Conservation (phyloP, 2,888 invertebrate species). For the Hypercompe scribonia region DNA sequence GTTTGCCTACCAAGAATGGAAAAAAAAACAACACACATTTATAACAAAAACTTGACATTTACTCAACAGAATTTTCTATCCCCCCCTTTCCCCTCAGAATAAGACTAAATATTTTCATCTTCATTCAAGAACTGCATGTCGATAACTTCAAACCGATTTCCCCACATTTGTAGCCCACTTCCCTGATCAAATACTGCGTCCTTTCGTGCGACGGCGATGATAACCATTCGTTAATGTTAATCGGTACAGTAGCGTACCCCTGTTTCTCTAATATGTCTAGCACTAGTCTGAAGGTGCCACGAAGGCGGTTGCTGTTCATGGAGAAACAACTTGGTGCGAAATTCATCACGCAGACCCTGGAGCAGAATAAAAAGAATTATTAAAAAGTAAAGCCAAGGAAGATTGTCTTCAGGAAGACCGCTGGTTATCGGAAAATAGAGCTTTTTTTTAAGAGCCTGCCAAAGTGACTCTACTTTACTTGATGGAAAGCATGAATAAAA, state of each 20-base stretch:
- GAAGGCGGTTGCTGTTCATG: slow-evolving; percentile 86
- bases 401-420: too few species aligned
- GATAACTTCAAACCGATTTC: slow-evolving; percentile 77
- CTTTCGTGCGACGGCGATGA: slow-evolving; percentile 85
- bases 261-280: slow-evolving; percentile 86
- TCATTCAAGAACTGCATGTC: slow-evolving; percentile 57
- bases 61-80: slow-evolving; percentile 12
- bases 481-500: too few species aligned
- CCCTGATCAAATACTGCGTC: slow-evolving; percentile 88
- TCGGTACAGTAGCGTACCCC: slow-evolving; percentile 85
- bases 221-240: slow-evolving; percentile 85
- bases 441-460: too few species aligned
- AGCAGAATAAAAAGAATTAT: not conserved
- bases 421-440: too few species aligned
- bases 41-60: slow-evolving; percentile 7
- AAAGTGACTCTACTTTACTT: too few species aligned
- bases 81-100: not conserved
- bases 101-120: not conserved
- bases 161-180: slow-evolving; percentile 79
- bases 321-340: slow-evolving; percentile 86
- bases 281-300: slow-evolving; percentile 82
- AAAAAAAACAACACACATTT: not conserved
- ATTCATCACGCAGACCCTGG: slow-evolving; percentile 87
- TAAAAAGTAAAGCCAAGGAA: not conserved
- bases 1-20: too few species aligned